Base-by-base conservation (phyloP, 2,113 vertebrate genomes). In the Octodon degus region DNA sequence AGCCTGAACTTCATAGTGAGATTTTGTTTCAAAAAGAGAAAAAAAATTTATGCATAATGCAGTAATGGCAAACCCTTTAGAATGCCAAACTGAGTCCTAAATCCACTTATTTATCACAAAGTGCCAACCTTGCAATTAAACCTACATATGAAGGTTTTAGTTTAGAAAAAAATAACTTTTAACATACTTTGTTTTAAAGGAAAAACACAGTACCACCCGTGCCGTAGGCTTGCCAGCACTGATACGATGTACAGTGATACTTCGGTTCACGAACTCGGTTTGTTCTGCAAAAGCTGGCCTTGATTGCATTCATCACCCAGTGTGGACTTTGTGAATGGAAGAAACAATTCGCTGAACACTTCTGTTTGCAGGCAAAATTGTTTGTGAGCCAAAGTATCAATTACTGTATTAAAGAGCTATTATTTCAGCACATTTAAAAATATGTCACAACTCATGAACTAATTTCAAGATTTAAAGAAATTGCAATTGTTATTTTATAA, bases 401-500 rank as follows among this genome's bases (percentile, higher is more conserved):
- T 43, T 43, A 37, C 25, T 77, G 10, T 77, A 77, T 77, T 77
- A 77, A 47, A 77, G 12, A 77, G 40, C 67, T 90, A 47, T 55
- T 90, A 70, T 70, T 92, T 95, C 85, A 85, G 24, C 43, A 25
- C 74, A 34, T 96, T 88, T 40, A 62, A 93, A 89, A 94, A 70
- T 79, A 90, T 40, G 14, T 68, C 10, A 89, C 14, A 90, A 84
- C 65, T 20, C 16, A 76, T 74, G 86, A 95, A 86, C 5, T 91
- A 91, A 82, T 86, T 93, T 89, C 47, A 86, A 47, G 93, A 9
- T 85, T 97, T 32, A 94, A 89, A 89, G 20, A 96, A 96, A 89
- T 24, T 40, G 5, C 93, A 96, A 82, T 62, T 85, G 86, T 85
- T 91, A 65, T 86, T 30, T 91, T 88, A 82, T n/a, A 63, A 97